A percentile compares a stretch with the other conserved stretches of the same genome.
Conservation (phyloP, 2,888 invertebrate species). For the Metacarcinus magister region DNA sequence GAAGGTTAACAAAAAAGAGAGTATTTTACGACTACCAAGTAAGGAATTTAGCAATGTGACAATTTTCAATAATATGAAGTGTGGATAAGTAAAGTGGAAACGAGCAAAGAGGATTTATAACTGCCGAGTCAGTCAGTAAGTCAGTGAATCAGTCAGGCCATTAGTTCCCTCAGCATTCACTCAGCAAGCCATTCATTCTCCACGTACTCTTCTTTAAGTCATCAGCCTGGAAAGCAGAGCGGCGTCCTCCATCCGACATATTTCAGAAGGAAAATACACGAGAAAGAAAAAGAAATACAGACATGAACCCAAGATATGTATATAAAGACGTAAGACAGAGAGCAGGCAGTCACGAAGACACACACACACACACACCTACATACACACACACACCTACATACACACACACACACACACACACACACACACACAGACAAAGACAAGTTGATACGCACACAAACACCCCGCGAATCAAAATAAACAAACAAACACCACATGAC, state of each 20-base stretch:
- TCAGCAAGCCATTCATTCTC: not conserved
- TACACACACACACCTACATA: not conserved
- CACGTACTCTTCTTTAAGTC: constrained; percentile 10
- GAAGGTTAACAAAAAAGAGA: not conserved
- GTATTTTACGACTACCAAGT: too few relatives aligned
- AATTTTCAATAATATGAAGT: not conserved
- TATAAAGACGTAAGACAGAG: not conserved
- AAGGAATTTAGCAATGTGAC: not conserved
- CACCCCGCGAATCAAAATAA: not conserved
- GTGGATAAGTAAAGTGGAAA: not conserved
- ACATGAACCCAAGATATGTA: not conserved
- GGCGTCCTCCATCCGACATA: not conserved
- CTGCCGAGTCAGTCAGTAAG: not conserved
- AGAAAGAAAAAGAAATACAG: not conserved
- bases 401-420: not conserved
- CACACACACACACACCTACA: not conserved
- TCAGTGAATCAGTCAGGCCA: not conserved
- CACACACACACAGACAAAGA: not conserved
- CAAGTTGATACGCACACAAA: not conserved
- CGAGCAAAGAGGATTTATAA: too few relatives aligned
- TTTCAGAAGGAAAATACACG: not conserved
- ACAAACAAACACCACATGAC: not conserved
- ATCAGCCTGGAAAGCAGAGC: not conserved
- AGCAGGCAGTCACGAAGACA: not conserved
- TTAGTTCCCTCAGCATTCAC: not conserved